These are phyloP conservation scores for Entelurus aequoreus DNA, from an alignment of 2,113 vertebrate genomes.

Conservation along the genomic window DNA sequence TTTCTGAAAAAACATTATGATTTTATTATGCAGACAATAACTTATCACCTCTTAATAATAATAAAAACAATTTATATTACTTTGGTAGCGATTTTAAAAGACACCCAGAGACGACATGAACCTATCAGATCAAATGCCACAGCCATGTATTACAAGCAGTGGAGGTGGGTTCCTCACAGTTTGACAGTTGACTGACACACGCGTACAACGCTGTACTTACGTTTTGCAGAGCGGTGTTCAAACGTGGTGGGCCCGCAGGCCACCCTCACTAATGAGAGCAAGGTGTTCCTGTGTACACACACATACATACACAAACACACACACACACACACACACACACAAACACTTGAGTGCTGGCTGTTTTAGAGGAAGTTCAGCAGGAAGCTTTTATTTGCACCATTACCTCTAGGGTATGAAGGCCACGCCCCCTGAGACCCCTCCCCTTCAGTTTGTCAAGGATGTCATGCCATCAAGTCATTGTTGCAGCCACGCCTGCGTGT, in stretches of 20 bases:
- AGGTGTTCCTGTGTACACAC: too few relatives aligned
- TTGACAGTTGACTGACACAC: too few relatives aligned
- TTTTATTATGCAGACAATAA: too few relatives aligned
- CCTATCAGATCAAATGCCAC: neutral
- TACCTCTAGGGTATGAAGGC: conserved; percentile 3
- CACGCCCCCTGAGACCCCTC: conserved; percentile 16
- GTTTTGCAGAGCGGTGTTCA: conserved; percentile 9
- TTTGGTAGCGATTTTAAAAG: too few relatives aligned
- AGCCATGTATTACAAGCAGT: neutral
- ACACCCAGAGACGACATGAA: neutral
- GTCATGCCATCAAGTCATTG: too few relatives aligned
- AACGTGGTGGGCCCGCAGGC: neutral
- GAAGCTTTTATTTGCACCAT: conserved; percentile 6
- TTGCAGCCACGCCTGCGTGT: too few relatives aligned
- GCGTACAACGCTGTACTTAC: conserved; percentile 27
- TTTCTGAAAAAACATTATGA: too few relatives aligned
- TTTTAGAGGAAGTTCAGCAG: conserved; percentile 24
- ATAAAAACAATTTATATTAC: too few relatives aligned
- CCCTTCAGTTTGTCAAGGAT: conserved; percentile 2
- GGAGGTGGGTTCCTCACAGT: neutral
- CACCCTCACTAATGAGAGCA: too few relatives aligned
- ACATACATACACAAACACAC: neutral
- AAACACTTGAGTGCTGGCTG: neutral
- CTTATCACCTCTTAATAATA: too few relatives aligned
- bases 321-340: too few relatives aligned